Percentiles rank a stretch among this genome's conserved stretches.
Conservation (phyloP, 2,113 vertebrate species). For the Cisticola juncidis region DNA sequence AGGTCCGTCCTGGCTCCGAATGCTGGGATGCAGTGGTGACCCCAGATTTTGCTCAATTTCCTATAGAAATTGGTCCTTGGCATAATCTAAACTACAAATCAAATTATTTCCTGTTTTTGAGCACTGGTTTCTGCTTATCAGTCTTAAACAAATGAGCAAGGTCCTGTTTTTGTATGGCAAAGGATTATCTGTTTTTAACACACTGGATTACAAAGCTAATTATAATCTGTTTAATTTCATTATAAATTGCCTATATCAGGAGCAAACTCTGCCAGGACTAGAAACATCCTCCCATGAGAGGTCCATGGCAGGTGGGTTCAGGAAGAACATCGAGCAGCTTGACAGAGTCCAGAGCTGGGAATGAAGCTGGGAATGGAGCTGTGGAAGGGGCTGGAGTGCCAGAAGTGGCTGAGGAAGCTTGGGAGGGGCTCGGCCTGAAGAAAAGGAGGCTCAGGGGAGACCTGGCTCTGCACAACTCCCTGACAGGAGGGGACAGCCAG, state of each 20-base stretch:
- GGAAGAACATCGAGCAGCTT: not conserved
- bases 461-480: not conserved
- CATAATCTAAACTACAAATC: too few species aligned
- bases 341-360: not conserved
- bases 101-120: too few species aligned
- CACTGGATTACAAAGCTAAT: too few species aligned
- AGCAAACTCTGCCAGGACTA: not conserved
- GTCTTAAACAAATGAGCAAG: too few species aligned
- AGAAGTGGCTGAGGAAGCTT: rapidly evolving
- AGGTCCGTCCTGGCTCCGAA: not conserved
- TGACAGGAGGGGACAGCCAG: not conserved
- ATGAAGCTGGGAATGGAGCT: rapidly evolving
- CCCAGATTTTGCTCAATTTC: rapidly evolving
- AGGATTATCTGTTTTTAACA: too few species aligned
- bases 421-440: not conserved
- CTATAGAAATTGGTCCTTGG: not conserved
- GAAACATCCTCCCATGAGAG: not conserved
- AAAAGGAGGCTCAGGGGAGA: not conserved
- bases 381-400: not conserved
- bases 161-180: too few species aligned
- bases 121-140: too few species aligned
- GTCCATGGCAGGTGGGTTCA: not conserved
- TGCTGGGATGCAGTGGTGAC: not conserved
- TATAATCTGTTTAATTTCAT: too few species aligned
- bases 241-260: too few species aligned